A percentile compares a stretch with the other conserved stretches of the same genome.
Conservation (phyloP, 2,797 vertebrate genomes). For the Ambastaia sidthimunki region DNA sequence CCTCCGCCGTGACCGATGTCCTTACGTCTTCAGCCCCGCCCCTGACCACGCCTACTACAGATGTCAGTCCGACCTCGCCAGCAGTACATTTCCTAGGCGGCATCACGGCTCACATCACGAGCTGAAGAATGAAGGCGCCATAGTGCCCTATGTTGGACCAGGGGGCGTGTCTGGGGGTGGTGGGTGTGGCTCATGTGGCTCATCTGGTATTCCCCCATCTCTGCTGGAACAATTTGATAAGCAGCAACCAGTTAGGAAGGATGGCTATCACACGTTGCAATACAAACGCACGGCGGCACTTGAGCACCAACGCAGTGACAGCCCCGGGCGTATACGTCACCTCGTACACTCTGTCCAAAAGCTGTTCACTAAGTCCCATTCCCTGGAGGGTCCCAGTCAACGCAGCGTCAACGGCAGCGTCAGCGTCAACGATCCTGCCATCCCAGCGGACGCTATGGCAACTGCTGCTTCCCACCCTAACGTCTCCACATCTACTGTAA, state of each 20-base stretch:
- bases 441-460: conserved; percentile 20
- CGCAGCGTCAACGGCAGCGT: conserved; percentile 73
- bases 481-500: conserved; percentile 72
- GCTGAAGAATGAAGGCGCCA: conserved; percentile 86
- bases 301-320: conserved; percentile 93
- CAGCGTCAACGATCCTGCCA: conserved; percentile 75
- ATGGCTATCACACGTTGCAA: conserved; percentile 96
- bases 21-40: conserved; percentile 85
- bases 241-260: conserved; percentile 85
- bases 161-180: conserved; percentile 59
- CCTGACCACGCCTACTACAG: conserved; percentile 87
- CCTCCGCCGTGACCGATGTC: conserved; percentile 83
- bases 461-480: conserved; percentile 62
- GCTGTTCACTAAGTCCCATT: conserved; percentile 98
- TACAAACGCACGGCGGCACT: conserved; percentile 88
- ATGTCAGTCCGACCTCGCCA: conserved; percentile 89
- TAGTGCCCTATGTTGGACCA: conserved; percentile 77
- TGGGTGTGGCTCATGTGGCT: conserved; percentile 65
- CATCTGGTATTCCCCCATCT: conserved; percentile 75
- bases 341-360: conserved; percentile 97
- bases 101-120: conserved; percentile 91
- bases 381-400: conserved; percentile 87
- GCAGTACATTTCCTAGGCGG: conserved; percentile 92
- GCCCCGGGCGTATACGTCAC: conserved; percentile 93
- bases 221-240: conserved; percentile 90